Conservation (phyloP, 1,140 invertebrate genomes). For the Papilio polytes region DNA sequence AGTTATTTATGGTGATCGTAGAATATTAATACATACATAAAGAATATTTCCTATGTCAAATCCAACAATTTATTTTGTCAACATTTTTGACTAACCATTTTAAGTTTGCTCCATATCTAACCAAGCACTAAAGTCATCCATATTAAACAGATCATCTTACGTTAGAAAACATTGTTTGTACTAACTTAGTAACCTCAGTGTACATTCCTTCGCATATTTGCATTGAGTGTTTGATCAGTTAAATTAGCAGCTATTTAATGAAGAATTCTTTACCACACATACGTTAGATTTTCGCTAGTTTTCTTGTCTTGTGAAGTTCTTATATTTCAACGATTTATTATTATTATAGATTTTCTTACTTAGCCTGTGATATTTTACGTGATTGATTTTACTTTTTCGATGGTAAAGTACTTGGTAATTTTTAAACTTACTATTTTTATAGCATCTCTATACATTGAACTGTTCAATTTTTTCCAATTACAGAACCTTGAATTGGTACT, state of each 20-base stretch:
- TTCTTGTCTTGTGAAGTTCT: neutral
- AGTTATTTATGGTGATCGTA: neutral
- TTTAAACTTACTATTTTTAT: too few relatives aligned
- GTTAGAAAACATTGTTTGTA: neutral
- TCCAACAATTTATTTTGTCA: too few relatives aligned
- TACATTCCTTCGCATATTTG: neutral
- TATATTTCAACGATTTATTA: neutral
- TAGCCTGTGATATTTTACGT: neutral
- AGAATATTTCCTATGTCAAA: neutral
- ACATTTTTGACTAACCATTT: too few relatives aligned
- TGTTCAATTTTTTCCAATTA: neutral
- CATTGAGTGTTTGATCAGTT: neutral
- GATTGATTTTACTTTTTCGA: neutral
- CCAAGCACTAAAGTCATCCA: neutral
- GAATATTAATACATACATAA: neutral
- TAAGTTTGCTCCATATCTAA: too few relatives aligned
- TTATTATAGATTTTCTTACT: neutral
- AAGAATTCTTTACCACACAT: neutral
- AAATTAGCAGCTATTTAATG: conserved; percentile 5
- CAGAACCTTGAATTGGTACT: neutral
- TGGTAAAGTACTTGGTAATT: too few relatives aligned
- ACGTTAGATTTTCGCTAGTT: neutral
- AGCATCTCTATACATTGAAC: too few relatives aligned
- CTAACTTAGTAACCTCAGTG: neutral
- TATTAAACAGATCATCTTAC: neutral